phyloP scores from a whole-genome alignment of 2,888 invertebrate genomes.

The Acanthopleura granulata region DNA sequence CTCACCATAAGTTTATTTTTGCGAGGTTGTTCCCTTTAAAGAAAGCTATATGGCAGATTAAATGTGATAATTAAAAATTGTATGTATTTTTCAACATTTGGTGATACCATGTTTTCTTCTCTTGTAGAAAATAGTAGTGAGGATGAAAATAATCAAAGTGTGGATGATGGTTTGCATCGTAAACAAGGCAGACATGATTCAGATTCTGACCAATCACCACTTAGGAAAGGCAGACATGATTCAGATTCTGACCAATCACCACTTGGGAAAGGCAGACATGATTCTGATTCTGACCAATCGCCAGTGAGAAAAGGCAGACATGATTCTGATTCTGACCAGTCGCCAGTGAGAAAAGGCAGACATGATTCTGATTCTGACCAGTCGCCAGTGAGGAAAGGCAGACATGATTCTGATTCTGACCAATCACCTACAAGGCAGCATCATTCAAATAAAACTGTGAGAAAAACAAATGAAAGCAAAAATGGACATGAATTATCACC shows the following conservation, averaged over 20 bases:
- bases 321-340: conserved; percentile 39
- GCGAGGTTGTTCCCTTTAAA: too few relatives aligned
- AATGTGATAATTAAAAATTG: too few relatives aligned
- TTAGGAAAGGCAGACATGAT: conserved; percentile 46
- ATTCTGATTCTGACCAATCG: conserved; percentile 54
- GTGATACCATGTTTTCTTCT: too few relatives aligned
- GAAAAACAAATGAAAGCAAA: conserved; percentile 21
- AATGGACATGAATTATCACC: too few relatives aligned
- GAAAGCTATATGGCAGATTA: too few relatives aligned
- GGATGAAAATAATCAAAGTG: too few relatives aligned
- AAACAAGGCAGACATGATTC: neutral
- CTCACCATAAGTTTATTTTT: too few relatives aligned
- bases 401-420: conserved; percentile 51
- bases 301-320: conserved; percentile 45
- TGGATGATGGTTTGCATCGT: too few relatives aligned
- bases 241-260: conserved; percentile 40
- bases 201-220: conserved; percentile 59
- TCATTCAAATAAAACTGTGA: too few relatives aligned
- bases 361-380: conserved; percentile 52
- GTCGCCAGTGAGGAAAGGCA: conserved; percentile 41
- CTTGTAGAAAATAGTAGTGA: too few relatives aligned
- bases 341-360: conserved; percentile 44
- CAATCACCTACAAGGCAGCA: conserved; percentile 45
- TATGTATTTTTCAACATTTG: too few relatives aligned
- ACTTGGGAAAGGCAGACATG: conserved; percentile 36